Percentiles rank a stretch among this genome's conserved stretches.
These are phyloP conservation scores for Eudasyphora cyanicolor DNA, from an alignment of 2,888 invertebrate species.

Conservation along the genomic window DNA sequence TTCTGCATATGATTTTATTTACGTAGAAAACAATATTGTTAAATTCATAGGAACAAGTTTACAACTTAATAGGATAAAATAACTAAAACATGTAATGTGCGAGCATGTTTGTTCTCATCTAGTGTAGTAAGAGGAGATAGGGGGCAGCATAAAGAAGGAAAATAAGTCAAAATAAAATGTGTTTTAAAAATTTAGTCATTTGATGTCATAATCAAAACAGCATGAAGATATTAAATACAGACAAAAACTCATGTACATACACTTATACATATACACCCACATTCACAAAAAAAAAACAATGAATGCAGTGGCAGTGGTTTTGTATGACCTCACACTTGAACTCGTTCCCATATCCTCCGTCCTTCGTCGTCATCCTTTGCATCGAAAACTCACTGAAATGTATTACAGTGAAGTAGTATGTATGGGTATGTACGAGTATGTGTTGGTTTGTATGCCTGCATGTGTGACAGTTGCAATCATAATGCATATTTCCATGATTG, in stretches of 20 bases:
- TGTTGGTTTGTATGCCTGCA: neutral
- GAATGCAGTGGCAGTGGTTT: slow-evolving; percentile 31
- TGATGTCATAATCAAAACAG: slow-evolving; percentile 42
- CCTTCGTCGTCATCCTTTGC: no score
- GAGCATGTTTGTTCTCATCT: no score
- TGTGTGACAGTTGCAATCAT: slow-evolving; percentile 10
- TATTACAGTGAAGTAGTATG: neutral
- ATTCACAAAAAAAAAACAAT: slow-evolving; percentile 11
- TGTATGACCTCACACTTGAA: slow-evolving; percentile 63
- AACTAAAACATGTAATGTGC: no score
- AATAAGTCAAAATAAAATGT: slow-evolving; percentile 35
- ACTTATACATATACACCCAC: neutral
- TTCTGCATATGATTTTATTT: no score
- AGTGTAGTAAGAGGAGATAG: no score
- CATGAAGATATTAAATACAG: neutral
- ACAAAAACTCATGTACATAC: no score
- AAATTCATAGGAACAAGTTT: no score
- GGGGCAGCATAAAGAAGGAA: neutral
- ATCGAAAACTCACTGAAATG: neutral
- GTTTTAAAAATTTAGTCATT: slow-evolving; percentile 48
- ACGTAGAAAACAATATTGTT: no score
- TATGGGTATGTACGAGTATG: neutral
- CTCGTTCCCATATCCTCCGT: slow-evolving; percentile 26
- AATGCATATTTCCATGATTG: slow-evolving; percentile 20
- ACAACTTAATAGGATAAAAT: no score